Evolutionary conservation across 1,140 invertebrate species (phyloP).

Genomic region (Drosophila tristis): DNA sequence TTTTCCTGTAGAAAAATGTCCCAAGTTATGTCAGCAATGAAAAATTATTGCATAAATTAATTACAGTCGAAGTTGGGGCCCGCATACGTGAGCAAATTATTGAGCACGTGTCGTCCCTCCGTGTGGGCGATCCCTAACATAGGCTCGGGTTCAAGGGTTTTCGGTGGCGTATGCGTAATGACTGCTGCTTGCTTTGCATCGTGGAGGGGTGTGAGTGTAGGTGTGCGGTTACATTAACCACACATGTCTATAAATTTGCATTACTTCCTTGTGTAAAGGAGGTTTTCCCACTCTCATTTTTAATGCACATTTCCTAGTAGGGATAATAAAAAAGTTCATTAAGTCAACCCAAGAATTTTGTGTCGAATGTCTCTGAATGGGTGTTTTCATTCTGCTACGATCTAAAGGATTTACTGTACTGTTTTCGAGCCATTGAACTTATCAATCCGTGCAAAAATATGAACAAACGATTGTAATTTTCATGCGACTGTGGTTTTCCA

Average conservation of each 20-base stretch:
- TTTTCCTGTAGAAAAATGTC: constrained; percentile 52
- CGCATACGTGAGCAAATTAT: constrained; percentile 52
- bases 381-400: too few species aligned
- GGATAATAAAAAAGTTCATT: too few species aligned
- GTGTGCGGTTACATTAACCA: constrained; percentile 64
- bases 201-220: neutral
- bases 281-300: too few species aligned
- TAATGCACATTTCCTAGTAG: too few species aligned
- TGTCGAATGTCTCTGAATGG: too few species aligned
- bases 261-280: too few species aligned
- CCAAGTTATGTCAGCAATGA: constrained; percentile 77
- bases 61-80: constrained; percentile 54
- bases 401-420: neutral
- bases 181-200: constrained; percentile 22
- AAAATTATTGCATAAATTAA: constrained; percentile 83
- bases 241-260: constrained; percentile 22
- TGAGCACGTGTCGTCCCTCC: constrained; percentile 55
- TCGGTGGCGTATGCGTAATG: constrained; percentile 61
- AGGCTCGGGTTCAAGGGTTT: constrained; percentile 7
- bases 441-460: too few species aligned
- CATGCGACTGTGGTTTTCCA: too few species aligned
- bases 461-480: too few species aligned
- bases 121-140: constrained; percentile 14
- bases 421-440: too few species aligned
- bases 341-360: too few species aligned